phyloP scores from a whole-genome alignment of 2,797 vertebrate species.

The Cirrhinus molitorella region DNA sequence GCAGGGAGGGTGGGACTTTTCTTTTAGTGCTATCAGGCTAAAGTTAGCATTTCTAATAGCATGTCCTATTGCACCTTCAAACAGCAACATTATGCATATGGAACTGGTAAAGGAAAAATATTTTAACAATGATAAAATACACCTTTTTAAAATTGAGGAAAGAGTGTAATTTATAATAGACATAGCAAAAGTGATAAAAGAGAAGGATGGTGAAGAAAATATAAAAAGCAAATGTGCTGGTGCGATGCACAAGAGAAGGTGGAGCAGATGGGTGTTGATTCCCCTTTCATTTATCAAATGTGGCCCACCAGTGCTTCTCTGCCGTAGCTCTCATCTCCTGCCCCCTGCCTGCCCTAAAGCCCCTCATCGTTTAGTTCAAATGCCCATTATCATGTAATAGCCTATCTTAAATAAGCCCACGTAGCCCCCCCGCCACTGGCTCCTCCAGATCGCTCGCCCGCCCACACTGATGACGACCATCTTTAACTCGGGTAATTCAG shows the following conservation, averaged over 20 bases:
- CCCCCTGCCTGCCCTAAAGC: constrained; percentile 79
- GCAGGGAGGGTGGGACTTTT: no score
- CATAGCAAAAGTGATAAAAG: background rate
- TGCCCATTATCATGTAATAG: constrained; percentile 83
- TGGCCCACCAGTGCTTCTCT: constrained; percentile 65
- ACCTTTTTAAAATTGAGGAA: background rate
- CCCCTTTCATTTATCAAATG: constrained; percentile 88
- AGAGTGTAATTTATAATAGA: background rate
- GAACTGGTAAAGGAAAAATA: background rate
- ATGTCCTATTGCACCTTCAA: no score
- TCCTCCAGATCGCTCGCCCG: constrained; percentile 70
- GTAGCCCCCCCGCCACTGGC: constrained; percentile 72
- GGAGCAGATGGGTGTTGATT: constrained; percentile 85
- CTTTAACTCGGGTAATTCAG: constrained; percentile 73
- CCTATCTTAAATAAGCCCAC: constrained; percentile 71
- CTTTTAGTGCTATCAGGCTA: no score
- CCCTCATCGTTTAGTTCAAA: constrained; percentile 87
- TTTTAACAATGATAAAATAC: background rate
- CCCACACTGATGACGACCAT: constrained; percentile 58
- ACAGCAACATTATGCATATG: background rate
- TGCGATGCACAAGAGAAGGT: constrained; percentile 68
- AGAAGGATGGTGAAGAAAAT: background rate
- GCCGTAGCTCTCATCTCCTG: constrained; percentile 69
- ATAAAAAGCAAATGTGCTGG: constrained; percentile 5
- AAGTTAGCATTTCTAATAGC: no score